Evolutionary conservation across 2,113 vertebrate species (phyloP), one percentile per base, ranked within the genome.

Genomic region (Chlorocebus sabaeus): DNA sequence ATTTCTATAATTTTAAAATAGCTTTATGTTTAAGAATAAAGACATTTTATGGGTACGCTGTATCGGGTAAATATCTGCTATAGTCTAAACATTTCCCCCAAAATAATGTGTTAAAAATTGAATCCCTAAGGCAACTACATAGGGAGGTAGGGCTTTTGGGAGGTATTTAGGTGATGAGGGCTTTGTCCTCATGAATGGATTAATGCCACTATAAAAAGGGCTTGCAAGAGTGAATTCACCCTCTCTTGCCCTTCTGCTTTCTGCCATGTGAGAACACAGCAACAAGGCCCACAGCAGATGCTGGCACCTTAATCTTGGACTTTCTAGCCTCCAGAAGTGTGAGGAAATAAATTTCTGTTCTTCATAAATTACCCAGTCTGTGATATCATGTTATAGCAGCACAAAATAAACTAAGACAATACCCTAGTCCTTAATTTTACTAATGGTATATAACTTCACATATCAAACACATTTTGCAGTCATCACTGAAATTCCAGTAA

Each of bases 1-100:
- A 93, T 90, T 82, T 81, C 27, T 78, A 27, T 48, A 89, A 76
- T 22, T 94, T 75, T 88, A 84, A 90, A 94, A 81, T 92, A 83
- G 16, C 13, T 90, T 90, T 68, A 83, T 17, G 64, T 80, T 86
- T 79, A 86, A 82, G 79, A 97, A 80, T 52, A 17, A 83, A 61
- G 14, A 86, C 32, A 73, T 52, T 61, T 89, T 55, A 55, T 92
- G 38, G 64, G 25, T 38, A 57, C 0, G 35, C 3, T 81, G 30
- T 70, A 55, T 12, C 64, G 22, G 17, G 20, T 64, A 25, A 89
- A 85, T 55, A 68, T 25, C 27, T 79, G 32, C 68, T 50, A 6
- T 50, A 4, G 76, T 35, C 45, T 79, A 30, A 50, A 50, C 11
- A 5, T 50, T 48, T 50, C 2, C 30, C 8, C 30, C 30, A 50